Evolutionary conservation across 2,113 vertebrate genomes (phyloP), one percentile per base, ranked within the genome.

Genomic region (Vanacampus margaritifer): DNA sequence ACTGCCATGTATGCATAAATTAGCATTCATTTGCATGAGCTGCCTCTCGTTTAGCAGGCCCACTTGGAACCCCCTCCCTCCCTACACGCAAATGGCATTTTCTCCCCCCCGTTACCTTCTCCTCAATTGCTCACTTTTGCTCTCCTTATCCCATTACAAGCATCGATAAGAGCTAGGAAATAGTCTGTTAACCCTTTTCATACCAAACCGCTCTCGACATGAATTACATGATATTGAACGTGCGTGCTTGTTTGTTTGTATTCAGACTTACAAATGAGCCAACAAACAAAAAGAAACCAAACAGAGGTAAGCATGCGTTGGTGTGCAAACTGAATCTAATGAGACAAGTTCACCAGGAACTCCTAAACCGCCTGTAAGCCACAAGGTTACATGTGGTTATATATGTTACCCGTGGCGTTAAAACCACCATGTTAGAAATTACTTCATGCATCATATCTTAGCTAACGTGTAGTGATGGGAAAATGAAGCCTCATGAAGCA

Each of bases 11-110:
- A 80, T 43, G 86, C 87, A 91, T 92, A 91, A 88, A 92, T 92
- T 92, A 88, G 89, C 91, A 93, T 93, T 75, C 58, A 92, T 93
- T 93, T 92, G 90, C 91, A 92, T 92, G 89, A 83, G 82, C 90
- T 90, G 89, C 79, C 84, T 79, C 88, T 88, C 85, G 80, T 90
- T 92, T 91, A 90, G 89, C 86, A 86, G 81, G 83, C 84, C 86
- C 84, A 88, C 90, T 91, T 88, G 88, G 87, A 26, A 14, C 59
- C 39, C 23, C n/a, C 37, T 26, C 37, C 13, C 7, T 41, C 87
- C 86, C 81, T 82, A 83, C 80, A 85, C 83, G 79, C 82, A 88
- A 91, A 91, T 91, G 89, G 84, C 84, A 91, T 91, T 91, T 88
- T 87, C 83, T 84, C 78, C 43, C 74, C 71, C 72, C 76, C 71